These are phyloP conservation scores for Oppia nitens DNA, from an alignment of 1,140 invertebrate genomes.

Conservation along the genomic window DNA sequence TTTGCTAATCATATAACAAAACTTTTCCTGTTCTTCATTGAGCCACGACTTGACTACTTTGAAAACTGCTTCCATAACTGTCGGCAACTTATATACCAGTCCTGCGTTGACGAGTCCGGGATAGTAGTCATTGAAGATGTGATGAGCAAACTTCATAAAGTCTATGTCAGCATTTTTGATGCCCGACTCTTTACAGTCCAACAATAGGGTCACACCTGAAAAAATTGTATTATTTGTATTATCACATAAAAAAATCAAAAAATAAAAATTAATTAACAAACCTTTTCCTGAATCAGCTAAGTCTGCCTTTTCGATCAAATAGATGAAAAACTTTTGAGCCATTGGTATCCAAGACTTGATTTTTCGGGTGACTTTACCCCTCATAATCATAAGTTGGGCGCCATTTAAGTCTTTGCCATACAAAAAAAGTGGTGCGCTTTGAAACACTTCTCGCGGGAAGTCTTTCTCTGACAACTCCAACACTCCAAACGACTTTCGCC, in stretches of 20 bases:
- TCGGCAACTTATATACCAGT: neutral
- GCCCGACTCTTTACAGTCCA: neutral
- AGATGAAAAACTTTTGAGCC: neutral
- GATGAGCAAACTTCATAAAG: neutral
- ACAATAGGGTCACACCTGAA: neutral
- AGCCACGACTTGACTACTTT: neutral
- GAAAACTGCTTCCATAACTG: neutral
- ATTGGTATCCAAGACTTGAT: conserved; percentile 1
- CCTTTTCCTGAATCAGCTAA: conserved; percentile 32
- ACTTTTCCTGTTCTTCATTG: neutral
- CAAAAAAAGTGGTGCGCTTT: neutral
- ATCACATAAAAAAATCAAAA: conserved; percentile 2
- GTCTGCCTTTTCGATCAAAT: conserved; percentile 42
- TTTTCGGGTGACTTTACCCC: neutral
- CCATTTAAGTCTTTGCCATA: neutral
- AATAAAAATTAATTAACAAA: neutral
- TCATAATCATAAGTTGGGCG: neutral
- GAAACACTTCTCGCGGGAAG: neutral
- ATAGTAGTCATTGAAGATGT: neutral
- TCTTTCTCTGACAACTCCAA: conserved; percentile 40
- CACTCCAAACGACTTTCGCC: conserved; percentile 58
- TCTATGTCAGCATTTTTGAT: neutral
- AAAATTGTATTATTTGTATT: neutral
- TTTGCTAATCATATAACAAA: neutral
- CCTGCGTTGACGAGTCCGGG: neutral